Evolutionary conservation across 2,888 invertebrate species (phyloP).

Genomic region (Volucella zonaria): DNA sequence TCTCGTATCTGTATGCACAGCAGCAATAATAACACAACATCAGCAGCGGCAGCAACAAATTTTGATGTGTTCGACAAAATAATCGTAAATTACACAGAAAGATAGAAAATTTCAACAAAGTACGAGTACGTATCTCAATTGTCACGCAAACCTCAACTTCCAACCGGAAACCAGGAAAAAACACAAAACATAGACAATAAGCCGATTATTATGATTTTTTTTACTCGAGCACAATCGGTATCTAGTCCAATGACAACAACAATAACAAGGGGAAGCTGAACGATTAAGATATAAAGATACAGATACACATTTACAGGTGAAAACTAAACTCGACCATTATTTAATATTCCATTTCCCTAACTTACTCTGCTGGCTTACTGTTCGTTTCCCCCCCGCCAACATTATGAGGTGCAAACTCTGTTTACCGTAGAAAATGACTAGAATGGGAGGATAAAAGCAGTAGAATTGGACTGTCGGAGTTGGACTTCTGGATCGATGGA

Average conservation of each 20-base stretch:
- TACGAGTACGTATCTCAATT: conserved; percentile 8
- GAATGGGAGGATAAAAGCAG: conserved; percentile 33
- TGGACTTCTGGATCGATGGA: not conserved
- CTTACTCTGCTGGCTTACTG: not conserved
- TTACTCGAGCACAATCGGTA: conserved; percentile 39
- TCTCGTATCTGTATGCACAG: conserved; percentile 15
- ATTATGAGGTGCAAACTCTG: conserved; percentile 8
- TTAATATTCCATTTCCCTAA: conserved; percentile 33
- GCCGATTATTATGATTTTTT: conserved; percentile 53
- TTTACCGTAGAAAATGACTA: conserved; percentile 57
- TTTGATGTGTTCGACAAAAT: conserved; percentile 51
- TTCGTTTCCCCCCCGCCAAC: no score
- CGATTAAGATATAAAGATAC: conserved; percentile 30
- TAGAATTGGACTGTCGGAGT: conserved; percentile 41
- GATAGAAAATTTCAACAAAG: conserved; percentile 5
- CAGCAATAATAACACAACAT: conserved; percentile 15
- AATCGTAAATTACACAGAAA: conserved; percentile 40
- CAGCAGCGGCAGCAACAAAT: no score
- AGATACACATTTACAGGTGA: conserved; percentile 46
- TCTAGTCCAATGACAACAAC: no score
- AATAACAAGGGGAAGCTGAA: conserved; percentile 53
- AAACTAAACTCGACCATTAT: conserved; percentile 56
- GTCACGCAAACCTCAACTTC: conserved; percentile 51
- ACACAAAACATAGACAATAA: conserved; percentile 48
- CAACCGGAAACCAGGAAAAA: conserved; percentile 45